Evolutionary conservation across 2,113 vertebrate genomes (phyloP), one percentile per base, ranked within the genome.

Genomic region (Desmodus rotundus): DNA sequence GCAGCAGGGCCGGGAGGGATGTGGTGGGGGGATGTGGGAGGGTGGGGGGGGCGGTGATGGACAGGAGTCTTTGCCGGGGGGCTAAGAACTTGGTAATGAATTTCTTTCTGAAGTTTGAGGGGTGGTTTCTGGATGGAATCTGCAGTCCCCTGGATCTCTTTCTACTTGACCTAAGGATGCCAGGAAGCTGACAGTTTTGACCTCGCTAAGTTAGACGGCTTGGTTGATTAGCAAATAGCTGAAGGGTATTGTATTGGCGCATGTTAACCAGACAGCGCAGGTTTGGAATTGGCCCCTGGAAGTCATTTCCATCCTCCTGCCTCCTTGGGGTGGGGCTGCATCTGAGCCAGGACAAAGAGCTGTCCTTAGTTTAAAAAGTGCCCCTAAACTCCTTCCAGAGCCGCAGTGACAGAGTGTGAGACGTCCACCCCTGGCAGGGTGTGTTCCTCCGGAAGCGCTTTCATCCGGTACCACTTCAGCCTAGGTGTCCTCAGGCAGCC

Each of bases 161-260:
- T 87, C 28, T 36, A 20, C 20, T 36, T 96, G 65, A 94, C 82
- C 91, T 83, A 26, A 70, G 54, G 58, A 31, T 38, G 63, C 87
- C 93, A 85, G 94, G 45, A 94, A 72, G 91, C 91, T 68, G 63
- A 26, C 33, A 50, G 88, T 31, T 89, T 91, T 87, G 58, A 94
- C 92, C 38, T 58, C 85, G 65, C 63, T 86, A 76, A 82, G 73
- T 77, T 82, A 70, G 88, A 81, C 45, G 50, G 77, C 93, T 92
- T 50, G 3, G 22, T 80, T 86, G 91, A 72, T 82, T 54, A 89
- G 67, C 88, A 95, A 41, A 58, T 36, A 89, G 87, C 91, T 72
- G 19, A 63, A 47, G 70, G 50, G 52, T 58, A 9, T 61, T 41
- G 2, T n/a, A 50, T 17, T 58, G 36, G 54, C 77, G 41, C 67